These are phyloP conservation scores for Sylvilagus floridanus DNA, from an alignment of 2,797 vertebrate genomes.

Conservation along the genomic window DNA sequence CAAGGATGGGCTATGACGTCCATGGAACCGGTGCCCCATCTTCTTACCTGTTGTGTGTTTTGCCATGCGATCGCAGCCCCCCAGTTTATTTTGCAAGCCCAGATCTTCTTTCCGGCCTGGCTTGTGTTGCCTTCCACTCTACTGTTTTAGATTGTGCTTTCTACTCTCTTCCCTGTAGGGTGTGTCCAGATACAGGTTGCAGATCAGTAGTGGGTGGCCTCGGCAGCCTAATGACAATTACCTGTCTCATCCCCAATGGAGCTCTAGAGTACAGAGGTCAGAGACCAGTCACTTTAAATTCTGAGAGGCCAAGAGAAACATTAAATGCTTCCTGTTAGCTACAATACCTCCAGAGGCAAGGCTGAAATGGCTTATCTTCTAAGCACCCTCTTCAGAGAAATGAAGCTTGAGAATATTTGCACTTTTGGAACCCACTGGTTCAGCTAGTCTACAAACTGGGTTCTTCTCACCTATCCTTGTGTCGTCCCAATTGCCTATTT, in stretches of 20 bases:
- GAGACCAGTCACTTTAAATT: conserved; percentile 36
- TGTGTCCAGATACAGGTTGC: background rate
- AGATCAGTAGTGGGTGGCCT: background rate
- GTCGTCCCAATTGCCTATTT: conserved; percentile 8
- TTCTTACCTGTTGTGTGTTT: background rate
- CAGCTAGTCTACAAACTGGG: background rate
- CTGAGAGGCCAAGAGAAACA: conserved; percentile 1
- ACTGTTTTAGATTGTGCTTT: background rate
- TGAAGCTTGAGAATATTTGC: background rate
- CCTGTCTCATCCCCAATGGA: background rate
- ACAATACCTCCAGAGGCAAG: conserved; percentile 1
- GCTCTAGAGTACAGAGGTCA: background rate
- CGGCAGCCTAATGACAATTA: background rate
- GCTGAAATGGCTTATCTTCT: conserved; percentile 43
- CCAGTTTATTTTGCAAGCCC: background rate
- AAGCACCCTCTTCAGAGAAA: conserved; percentile 16
- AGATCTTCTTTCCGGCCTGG: conserved; percentile 5
- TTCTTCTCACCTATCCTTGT: conserved; percentile 17
- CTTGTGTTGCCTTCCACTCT: background rate
- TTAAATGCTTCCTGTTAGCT: conserved; percentile 14
- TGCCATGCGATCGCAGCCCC: background rate
- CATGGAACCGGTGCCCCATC: background rate
- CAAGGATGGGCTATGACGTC: background rate
- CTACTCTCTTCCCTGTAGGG: background rate
- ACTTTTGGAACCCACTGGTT: background rate